These are phyloP conservation scores for Pachydiplax longipennis DNA, from an alignment of 2,888 invertebrate species.

Conservation along the genomic window DNA sequence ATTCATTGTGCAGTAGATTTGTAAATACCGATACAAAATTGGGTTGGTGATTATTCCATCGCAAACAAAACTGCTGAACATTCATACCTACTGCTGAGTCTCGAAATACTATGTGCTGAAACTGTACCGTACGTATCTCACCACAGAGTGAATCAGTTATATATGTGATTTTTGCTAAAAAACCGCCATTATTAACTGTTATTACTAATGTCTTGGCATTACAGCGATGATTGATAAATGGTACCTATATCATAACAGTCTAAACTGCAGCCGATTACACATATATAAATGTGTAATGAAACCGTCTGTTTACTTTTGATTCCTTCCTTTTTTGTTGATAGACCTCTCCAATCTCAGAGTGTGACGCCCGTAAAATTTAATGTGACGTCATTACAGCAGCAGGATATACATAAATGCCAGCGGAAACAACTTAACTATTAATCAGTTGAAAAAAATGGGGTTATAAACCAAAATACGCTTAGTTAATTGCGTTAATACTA, in stretches of 20 bases:
- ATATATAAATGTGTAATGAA: neutral
- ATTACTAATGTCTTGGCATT: neutral
- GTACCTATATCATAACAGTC: neutral
- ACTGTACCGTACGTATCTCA: neutral
- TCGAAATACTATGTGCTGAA: neutral
- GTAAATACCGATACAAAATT: conserved; percentile 92
- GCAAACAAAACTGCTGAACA: conserved; percentile 76
- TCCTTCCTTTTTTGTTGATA: conserved; percentile 35
- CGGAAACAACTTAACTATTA: conserved; percentile 23
- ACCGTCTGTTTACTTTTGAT: conserved; percentile 30
- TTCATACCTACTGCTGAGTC: neutral
- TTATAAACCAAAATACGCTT: neutral
- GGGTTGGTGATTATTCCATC: conserved; percentile 95
- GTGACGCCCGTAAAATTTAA: conserved; percentile 43
- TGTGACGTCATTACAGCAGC: conserved; percentile 41
- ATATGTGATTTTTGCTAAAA: conserved; percentile 20
- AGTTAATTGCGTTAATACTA: neutral
- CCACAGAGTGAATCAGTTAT: neutral
- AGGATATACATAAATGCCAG: conserved; percentile 42
- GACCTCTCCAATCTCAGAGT: conserved; percentile 20
- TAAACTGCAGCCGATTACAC: neutral
- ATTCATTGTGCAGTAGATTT: conserved; percentile 80
- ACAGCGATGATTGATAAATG: neutral
- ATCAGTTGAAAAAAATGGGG: neutral
- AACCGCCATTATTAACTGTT: conserved; percentile 34